A percentile compares a stretch with the other conserved stretches of the same genome.
Evolutionary conservation across 37 sponge, comb jelly and placozoan genomes (phyloP).

Genomic region (Hexactinellida sp.): DNA sequence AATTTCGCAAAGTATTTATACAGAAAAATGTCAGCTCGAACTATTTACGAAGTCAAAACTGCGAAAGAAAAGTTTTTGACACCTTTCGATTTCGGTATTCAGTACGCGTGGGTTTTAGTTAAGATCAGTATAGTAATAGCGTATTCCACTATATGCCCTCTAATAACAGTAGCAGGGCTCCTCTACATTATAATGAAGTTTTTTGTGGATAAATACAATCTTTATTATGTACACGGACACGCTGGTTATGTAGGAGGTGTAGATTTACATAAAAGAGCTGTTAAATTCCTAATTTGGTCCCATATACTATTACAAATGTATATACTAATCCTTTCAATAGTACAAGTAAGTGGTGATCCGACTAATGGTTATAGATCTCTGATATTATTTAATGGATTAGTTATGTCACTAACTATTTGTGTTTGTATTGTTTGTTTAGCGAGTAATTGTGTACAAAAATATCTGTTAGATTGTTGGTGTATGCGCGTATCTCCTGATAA

Average conservation of each 20-base stretch:
- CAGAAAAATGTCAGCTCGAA: conserved; percentile 10
- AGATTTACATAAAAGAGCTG: not conserved
- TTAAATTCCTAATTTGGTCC: not conserved
- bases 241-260: not conserved
- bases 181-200: conserved; percentile 10
- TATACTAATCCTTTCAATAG: not conserved
- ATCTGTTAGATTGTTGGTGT: conserved; percentile 5
- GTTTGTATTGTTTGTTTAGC: not conserved
- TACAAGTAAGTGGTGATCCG: not conserved
- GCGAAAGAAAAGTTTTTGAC: not conserved
- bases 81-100: not conserved
- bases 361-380: not conserved
- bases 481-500: not conserved
- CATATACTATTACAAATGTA: not conserved
- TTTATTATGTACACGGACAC: not conserved
- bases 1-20: not conserved
- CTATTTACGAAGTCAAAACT: not conserved
- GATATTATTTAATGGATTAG: not conserved
- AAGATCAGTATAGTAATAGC: conserved; percentile 7
- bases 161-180: not conserved
- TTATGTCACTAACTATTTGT: not conserved
- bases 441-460: conserved; percentile 13
- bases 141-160: not conserved
- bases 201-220: conserved; percentile 7
- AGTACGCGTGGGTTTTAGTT: conserved; percentile 7